phyloP scores from a whole-genome alignment of 2,797 vertebrate genomes.

The Acipenser oxyrinchus region DNA sequence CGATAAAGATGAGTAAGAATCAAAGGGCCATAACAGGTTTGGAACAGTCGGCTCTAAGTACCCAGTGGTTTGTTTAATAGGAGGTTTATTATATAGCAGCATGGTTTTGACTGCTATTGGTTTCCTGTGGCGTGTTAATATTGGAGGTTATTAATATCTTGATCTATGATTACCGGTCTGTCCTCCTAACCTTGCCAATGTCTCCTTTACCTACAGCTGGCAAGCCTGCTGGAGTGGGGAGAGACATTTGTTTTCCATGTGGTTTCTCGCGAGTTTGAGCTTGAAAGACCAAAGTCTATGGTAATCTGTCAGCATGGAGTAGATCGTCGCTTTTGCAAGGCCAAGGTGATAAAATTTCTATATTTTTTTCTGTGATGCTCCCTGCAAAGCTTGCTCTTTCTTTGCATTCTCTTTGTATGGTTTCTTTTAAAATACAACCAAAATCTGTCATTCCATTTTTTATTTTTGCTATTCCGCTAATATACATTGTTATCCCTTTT shows the following conservation, averaged over 20 bases:
- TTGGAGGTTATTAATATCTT: slow-evolving; percentile 14
- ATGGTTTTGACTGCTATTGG: slow-evolving; percentile 5
- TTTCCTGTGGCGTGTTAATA: slow-evolving; percentile 14
- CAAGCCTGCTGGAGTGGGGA: slow-evolving; percentile 82
- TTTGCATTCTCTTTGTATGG: background rate
- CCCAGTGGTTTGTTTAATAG: background rate
- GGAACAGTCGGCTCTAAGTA: background rate
- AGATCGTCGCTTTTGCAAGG: slow-evolving; percentile 83
- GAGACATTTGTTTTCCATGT: slow-evolving; percentile 90
- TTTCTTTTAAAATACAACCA: too few relatives aligned
- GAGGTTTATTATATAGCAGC: slow-evolving; percentile 1
- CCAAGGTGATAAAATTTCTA: slow-evolving; percentile 67
- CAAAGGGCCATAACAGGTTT: background rate
- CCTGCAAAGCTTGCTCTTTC: background rate
- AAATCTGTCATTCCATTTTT: too few relatives aligned
- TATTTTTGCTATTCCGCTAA: background rate
- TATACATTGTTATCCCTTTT: slow-evolving; percentile 2
- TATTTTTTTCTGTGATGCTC: background rate
- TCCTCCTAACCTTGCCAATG: slow-evolving; percentile 9
- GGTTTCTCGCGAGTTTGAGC: slow-evolving; percentile 85
- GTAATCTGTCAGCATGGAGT: slow-evolving; percentile 89
- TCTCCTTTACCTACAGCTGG: slow-evolving; percentile 59
- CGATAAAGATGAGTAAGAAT: background rate
- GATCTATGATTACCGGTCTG: background rate
- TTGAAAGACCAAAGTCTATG: slow-evolving; percentile 87